Evolutionary conservation across 23 tunicate species (phyloP).

Genomic region (Ciona savignyi): DNA sequence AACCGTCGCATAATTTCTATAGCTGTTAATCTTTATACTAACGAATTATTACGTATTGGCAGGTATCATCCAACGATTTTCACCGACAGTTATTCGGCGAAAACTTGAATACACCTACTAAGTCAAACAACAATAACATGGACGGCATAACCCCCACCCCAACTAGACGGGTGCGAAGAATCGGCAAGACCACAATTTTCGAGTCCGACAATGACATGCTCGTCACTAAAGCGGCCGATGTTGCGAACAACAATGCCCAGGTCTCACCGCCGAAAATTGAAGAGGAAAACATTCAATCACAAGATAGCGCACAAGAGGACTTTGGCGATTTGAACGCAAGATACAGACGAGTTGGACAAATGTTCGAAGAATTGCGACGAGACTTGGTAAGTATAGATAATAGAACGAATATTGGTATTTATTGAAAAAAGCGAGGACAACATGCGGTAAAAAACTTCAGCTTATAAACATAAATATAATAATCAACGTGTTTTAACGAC

Average conservation of each 20-base stretch:
- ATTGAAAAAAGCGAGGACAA: not conserved
- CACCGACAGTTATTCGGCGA: slow-evolving; percentile 17
- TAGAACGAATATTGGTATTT: not conserved
- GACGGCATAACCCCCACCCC: slow-evolving; percentile 30
- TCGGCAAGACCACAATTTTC: slow-evolving; percentile 3
- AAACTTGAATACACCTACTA: slow-evolving; percentile 14
- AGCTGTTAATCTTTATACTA: too few relatives aligned
- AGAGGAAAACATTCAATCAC: not conserved
- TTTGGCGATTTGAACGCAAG: slow-evolving; percentile 22
- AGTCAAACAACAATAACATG: not conserved
- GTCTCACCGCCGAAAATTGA: slow-evolving; percentile 2
- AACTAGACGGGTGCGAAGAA: slow-evolving; percentile 8
- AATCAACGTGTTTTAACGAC: too few relatives aligned
- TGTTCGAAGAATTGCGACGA: slow-evolving; percentile 39
- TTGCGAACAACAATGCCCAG: not conserved
- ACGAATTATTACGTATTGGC: not conserved
- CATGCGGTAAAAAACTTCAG: not conserved
- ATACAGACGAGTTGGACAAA: slow-evolving; percentile 28
- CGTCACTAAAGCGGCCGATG: too few relatives aligned
- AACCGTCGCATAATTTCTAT: too few relatives aligned
- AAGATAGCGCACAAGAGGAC: slow-evolving; percentile 2
- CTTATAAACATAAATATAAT: not conserved
- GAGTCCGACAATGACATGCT: slow-evolving; percentile 2
- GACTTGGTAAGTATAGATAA: slow-evolving; percentile 46
- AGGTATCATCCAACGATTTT: slow-evolving; percentile 12